A percentile compares a stretch with the other conserved stretches of the same genome.
phyloP scores from a whole-genome alignment of 2,113 vertebrate species.

The Papio anubis region DNA sequence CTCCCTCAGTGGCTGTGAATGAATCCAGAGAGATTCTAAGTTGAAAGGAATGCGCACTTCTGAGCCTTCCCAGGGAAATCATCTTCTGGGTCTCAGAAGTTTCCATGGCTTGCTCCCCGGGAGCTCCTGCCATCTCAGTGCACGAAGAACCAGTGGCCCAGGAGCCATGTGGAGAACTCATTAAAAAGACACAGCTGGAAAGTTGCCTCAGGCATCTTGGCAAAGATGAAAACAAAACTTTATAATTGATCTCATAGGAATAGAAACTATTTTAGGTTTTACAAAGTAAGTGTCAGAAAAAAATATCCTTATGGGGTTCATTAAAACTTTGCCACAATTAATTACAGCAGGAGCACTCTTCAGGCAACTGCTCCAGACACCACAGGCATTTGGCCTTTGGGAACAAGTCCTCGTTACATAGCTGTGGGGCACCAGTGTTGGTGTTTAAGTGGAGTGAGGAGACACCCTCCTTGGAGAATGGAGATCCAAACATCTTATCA shows the following conservation, averaged over 20 bases:
- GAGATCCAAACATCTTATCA: not conserved
- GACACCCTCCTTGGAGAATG: not conserved
- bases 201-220: constrained; percentile 2
- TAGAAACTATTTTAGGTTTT: constrained; percentile 51
- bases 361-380: not conserved
- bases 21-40: not conserved
- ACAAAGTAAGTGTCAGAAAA: constrained; percentile 31
- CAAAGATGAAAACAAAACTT: constrained; percentile 51
- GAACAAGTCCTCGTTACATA: not conserved
- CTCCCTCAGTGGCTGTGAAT: not conserved
- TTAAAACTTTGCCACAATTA: constrained; percentile 66
- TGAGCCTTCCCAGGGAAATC: not conserved
- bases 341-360: not conserved
- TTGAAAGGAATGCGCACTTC: not conserved
- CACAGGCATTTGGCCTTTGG: not conserved
- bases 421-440: not conserved
- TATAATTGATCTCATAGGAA: constrained; percentile 75
- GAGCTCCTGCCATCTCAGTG: not conserved
- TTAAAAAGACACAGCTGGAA: constrained; percentile 64
- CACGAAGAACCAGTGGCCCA: not conserved
- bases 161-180: constrained; percentile 41
- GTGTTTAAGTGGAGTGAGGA: not conserved
- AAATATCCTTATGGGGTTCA: constrained; percentile 55
- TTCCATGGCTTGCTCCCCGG: not conserved
- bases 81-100: not conserved